Evolutionary conservation across 2,888 invertebrate genomes (phyloP), one percentile per base, ranked within the genome.

Genomic region (Andrena fulva): DNA sequence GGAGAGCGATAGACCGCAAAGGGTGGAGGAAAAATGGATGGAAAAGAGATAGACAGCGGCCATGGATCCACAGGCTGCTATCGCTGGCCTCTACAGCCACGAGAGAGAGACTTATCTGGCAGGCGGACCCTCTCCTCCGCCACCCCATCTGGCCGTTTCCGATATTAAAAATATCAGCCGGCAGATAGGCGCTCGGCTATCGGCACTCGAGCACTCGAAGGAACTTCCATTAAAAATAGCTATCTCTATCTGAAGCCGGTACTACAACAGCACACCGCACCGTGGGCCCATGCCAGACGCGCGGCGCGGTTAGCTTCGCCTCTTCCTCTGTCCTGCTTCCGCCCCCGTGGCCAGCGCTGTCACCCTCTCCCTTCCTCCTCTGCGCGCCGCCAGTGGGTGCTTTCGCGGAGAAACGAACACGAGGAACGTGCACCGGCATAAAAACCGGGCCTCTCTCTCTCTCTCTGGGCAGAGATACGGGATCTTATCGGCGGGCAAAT

Each of bases 221-320:
- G 85, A 89, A 88, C 89, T 87, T 90, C 89, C 90, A 92, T 92
- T 92, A 92, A 92, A 93, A 92, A 92, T 91, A 92, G 92, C 91
- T 92, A 92, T 92, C 92, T 91, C 90, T 91, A 91, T 91, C 91
- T 90, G 85, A 82, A 77, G 87, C 76, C 87, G 79, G 82, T 84
- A 87, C 89, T 87, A 89, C 86, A 84, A 86, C 89, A 83, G 88
- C 88, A 88, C 88, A 85, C 86, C 84, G 79, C 88, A 85, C 86
- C 84, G 79, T 85, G 86, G 89, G 86, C 86, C 80, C 82, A 86
- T 78, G 81, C 81, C 85, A 83, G 86, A 82, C 82, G 73, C 67
- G 52, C 31, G 52, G 20, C 52, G 54, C 54, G 42, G 42, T 42
- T 42, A 42, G 42, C 42, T 42, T 42, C 42, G 42, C 42, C 42